Evolutionary conservation across 2,113 vertebrate species (phyloP).

Genomic region (Thalassoma bifasciatum): DNA sequence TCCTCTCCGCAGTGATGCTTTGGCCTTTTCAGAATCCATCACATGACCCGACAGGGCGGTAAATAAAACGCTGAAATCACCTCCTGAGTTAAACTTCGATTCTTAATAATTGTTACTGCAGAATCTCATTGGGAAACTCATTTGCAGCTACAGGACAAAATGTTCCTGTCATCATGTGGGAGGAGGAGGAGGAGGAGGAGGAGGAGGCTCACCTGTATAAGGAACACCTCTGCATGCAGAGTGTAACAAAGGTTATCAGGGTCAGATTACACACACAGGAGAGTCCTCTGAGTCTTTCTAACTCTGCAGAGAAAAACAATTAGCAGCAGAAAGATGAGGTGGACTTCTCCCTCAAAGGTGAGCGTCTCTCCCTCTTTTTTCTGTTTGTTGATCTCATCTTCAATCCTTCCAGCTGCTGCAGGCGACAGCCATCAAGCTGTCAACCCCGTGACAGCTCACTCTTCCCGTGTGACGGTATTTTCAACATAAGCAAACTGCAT

Average conservation of each 20-base stretch:
- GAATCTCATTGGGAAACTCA: slow-evolving; percentile 16
- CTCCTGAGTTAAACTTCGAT: slow-evolving; percentile 11
- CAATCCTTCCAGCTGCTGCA: slow-evolving; percentile 16
- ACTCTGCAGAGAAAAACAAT: slow-evolving; percentile 1
- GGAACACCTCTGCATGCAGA: background rate
- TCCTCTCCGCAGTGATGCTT: slow-evolving; percentile 24
- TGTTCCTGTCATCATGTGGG: background rate
- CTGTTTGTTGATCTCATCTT: slow-evolving; percentile 28
- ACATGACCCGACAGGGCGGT: slow-evolving; percentile 21
- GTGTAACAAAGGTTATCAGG: background rate
- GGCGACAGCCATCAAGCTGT: slow-evolving; percentile 55
- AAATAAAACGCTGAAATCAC: slow-evolving; percentile 28
- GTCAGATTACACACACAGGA: background rate
- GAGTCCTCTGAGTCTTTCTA: background rate
- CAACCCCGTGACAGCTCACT: slow-evolving; percentile 47
- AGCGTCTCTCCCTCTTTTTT: slow-evolving; percentile 7
- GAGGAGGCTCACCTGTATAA: background rate
- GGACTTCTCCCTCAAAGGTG: slow-evolving; percentile 31
- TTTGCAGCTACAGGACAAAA: background rate
- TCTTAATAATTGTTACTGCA: slow-evolving; percentile 5
- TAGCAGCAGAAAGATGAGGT: slow-evolving; percentile 3
- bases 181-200: background rate
- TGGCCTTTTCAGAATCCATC: slow-evolving; percentile 44
- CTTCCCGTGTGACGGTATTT: slow-evolving; percentile 14
- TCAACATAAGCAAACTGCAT: slow-evolving; percentile 23